Evolutionary conservation across 2,888 invertebrate species (phyloP), one percentile per base, ranked within the genome.

Genomic region (Campopleginae sp.): DNA sequence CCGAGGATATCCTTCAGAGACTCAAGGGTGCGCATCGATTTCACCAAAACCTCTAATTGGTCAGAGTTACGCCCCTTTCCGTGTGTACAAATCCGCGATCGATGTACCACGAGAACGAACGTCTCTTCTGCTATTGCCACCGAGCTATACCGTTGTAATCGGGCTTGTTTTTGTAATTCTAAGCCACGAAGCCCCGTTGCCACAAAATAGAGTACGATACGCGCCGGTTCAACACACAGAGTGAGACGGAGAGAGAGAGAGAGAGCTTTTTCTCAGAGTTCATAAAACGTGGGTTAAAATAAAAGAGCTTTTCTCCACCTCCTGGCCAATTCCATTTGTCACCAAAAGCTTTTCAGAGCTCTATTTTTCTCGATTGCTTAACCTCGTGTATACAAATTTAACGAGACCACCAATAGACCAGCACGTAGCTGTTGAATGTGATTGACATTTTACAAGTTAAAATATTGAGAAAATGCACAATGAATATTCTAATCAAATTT

Each of bases 111-210:
- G 48, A 68, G 46, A 75, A n/a, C n/a, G 85, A 75, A 58, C 46
- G 51, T 19, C 54, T 66, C 63, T 38, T 10, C 8, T 38, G 38
- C 33, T n/a, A 33, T 33, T 7, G 33, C 51, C 61, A 84, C 87
- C 87, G 87, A 87, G 85, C 86, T 88, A 88, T 38, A 38, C 8
- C 0, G 8, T 38, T 86, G 88, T 91, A 91, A 91, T 91, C 91
- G 91, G 88, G 90, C 91, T 91, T 91, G 90, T 90, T 90, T 90
- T 90, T 91, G 91, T 91, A 91, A 91, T 91, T 90, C 90, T 89
- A 91, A 91, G 90, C 91, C 88, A 87, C 86, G 91, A 91, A 91
- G 91, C 91, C 91, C 90, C 86, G 82, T 31, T 17, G 51, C 51
- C 51, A 38, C 71, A 72, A 48, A 48, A 54, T 33, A 51, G 51